Evolutionary conservation across 2,113 vertebrate species (phyloP), one percentile per base, ranked within the genome.

Genomic region (Gobio gobio): DNA sequence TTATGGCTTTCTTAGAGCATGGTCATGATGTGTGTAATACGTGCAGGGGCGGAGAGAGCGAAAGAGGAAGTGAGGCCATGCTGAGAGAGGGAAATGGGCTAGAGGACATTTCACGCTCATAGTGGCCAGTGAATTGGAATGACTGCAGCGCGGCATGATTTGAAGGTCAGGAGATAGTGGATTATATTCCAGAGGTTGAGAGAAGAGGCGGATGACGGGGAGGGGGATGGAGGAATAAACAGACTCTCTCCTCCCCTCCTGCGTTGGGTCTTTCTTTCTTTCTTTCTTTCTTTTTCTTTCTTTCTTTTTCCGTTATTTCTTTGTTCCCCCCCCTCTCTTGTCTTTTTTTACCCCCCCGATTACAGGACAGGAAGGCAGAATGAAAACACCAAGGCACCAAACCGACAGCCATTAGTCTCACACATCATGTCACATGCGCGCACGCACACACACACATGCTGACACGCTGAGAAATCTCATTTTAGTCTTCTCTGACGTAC

Each of bases 121-220:
- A 93, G 92, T 93, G 92, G 91, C 91, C 90, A 76, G 90, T 93
- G 93, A 93, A 94, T 95, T 94, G 93, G 93, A 95, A 95, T 93
- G 93, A 93, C 93, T 94, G 93, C 93, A 90, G 92, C 92, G 83
- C 92, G 92, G 92, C 94, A 93, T 94, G 94, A 94, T 95, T 93
- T 94, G 94, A 95, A 95, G 94, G 94, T 94, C 94, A 95, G 93
- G 91, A 94, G 94, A 94, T 94, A 94, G 93, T 90, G 88, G 93
- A 94, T 95, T 94, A 95, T 95, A 94, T 94, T 94, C 94, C 92
- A 88, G 90, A 90, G 91, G 91, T 83, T 89, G 88, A 91, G 79
- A 87, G 66, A 79, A 66, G 87, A 86, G 77, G 83, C 43, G 20
- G 72, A 81, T 51, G 85, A 79, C 7, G 70, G 82, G 83, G 47